Base-by-base conservation (phyloP, 2,888 invertebrate species). In the Encarsia formosa region DNA sequence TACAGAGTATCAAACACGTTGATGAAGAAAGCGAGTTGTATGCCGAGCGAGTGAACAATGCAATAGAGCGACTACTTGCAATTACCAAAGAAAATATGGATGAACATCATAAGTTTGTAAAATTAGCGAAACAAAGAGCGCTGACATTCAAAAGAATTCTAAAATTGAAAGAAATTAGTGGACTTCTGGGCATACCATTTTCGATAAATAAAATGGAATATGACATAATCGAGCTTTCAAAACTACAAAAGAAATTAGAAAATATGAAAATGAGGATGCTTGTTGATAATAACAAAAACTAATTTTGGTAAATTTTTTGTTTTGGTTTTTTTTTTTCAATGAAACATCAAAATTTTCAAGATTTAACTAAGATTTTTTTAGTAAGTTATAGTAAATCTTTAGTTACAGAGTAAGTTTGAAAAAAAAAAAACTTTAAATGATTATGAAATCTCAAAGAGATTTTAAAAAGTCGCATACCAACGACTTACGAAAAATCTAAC, bases 1-100 rank as follows among this genome's bases (percentile, higher is more conserved):
- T 48, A 32, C 34, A 65, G 64, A 58, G 49, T 26, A 54, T 63
- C 41, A 46, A 55, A 31, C 60, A 63, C 29, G 38, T 61, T 34
- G 59, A 59, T 31, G 59, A 63, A 49, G 50, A 54, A 16, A 47
- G 20, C 16, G 57, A 60, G 9, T 35, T 49, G 22, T 43, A 52
- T 9, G 16, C 45, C 20, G 39, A 49, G 6, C 54, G 60, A 13
- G 48, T 58, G 2, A 42, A 40, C 6, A 39, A 38, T 3, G 31
- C 46, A 13, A n/a, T 34, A 1, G n/a, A 22, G 0, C 19, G 22
- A 38, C 45, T 59, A 11, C 32, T 50, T 4, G 43, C 40, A 16
- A 19, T 51, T 5, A 24, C 26, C 16, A 34, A 43, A 3, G 22
- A 39, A 13, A 55, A 59, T 29, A 35, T 45, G 15, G 5, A 40